Base-by-base conservation (phyloP, 2,113 vertebrate genomes). In the Uropsilus gracilis region DNA sequence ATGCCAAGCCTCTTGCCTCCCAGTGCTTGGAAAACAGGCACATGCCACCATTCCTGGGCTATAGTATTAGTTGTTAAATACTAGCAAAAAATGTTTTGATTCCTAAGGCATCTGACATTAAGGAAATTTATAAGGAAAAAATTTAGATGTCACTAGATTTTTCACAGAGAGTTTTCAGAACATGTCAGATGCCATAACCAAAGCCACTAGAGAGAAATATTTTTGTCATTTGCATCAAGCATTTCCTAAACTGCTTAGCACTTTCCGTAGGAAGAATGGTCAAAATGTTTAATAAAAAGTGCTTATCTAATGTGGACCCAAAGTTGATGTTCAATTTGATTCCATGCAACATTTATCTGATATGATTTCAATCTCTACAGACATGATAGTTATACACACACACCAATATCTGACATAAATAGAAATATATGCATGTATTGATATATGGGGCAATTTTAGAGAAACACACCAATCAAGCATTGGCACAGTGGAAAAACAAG, bases 41-140 rank as follows among this genome's bases (percentile, higher is more conserved):
- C n/a, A n/a, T n/a, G n/a, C n/a, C n/a, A n/a, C n/a, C n/a, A n/a
- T n/a, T n/a, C n/a, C n/a, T n/a, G n/a, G n/a, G n/a, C n/a, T n/a
- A n/a, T n/a, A n/a, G n/a, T n/a, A n/a, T n/a, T n/a, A n/a, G n/a
- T n/a, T n/a, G n/a, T n/a, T n/a, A n/a, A 86, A n/a, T n/a, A 90
- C 26, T 6, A 68, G 24, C 48, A 59, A 63, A 63, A 8, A 22
- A 17, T 6, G 1, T 37, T 42, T 14, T 80, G 77, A 91, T 72
- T 83, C 39, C 66, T 71, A 8, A 90, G 14, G 53, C 82, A 94
- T 4, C 42, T 42, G 17, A 86, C 14, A 87, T 8, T 42, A 73
- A 94, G 30, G 57, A 71, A 93, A 85, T 61, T 66, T 66, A 20
- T 32, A 94, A 34, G 28, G 17, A 85, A 83, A 61, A 34, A 75